Percentiles rank a stretch among this genome's conserved stretches.
phyloP scores from a whole-genome alignment of 2,888 invertebrate species.

The Laspeyria flexula region DNA sequence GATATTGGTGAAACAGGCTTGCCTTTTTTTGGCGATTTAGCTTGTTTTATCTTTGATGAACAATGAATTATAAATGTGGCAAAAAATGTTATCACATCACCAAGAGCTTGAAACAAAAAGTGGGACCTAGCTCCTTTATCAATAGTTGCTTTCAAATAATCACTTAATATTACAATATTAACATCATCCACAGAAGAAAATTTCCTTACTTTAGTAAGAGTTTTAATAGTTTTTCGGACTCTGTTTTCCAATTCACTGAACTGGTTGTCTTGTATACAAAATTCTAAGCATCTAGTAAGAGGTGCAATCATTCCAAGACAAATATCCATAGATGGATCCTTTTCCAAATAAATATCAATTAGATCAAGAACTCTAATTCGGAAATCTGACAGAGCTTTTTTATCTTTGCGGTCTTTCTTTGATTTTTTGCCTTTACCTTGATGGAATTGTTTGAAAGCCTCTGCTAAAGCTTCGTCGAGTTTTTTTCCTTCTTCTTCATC shows the following conservation, averaged over 20 bases:
- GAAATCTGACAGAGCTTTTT: conserved; percentile 89
- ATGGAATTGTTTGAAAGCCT: conserved; percentile 89
- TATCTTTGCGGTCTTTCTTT: conserved; percentile 87
- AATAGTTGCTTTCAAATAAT: conserved; percentile 85
- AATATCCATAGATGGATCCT: conserved; percentile 88
- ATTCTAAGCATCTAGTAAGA: conserved; percentile 89
- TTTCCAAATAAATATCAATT: conserved; percentile 90
- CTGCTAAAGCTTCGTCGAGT: conserved; percentile 90
- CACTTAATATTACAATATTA: conserved; percentile 80
- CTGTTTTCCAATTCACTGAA: conserved; percentile 88
- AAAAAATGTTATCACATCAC: conserved; percentile 87
- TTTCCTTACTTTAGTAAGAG: conserved; percentile 86
- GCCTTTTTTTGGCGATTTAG: conserved; percentile 64
- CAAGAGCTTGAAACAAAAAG: conserved; percentile 88
- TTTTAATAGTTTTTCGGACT: conserved; percentile 87
- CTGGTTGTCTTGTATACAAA: conserved; percentile 89
- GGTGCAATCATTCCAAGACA: conserved; percentile 90
- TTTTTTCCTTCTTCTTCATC: conserved; percentile 91
- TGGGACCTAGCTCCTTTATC: conserved; percentile 88
- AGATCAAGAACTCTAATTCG: conserved; percentile 91
- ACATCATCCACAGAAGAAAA: conserved; percentile 86
- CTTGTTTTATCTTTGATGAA: conserved; percentile 78
- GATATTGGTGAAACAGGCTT: conserved; percentile 66
- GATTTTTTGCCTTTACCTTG: conserved; percentile 82
- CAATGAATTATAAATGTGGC: conserved; percentile 88